A percentile compares a stretch with the other conserved stretches of the same genome.
These are phyloP conservation scores for Lasioglossum villosulum DNA, from an alignment of 2,888 invertebrate species.

Conservation along the genomic window DNA sequence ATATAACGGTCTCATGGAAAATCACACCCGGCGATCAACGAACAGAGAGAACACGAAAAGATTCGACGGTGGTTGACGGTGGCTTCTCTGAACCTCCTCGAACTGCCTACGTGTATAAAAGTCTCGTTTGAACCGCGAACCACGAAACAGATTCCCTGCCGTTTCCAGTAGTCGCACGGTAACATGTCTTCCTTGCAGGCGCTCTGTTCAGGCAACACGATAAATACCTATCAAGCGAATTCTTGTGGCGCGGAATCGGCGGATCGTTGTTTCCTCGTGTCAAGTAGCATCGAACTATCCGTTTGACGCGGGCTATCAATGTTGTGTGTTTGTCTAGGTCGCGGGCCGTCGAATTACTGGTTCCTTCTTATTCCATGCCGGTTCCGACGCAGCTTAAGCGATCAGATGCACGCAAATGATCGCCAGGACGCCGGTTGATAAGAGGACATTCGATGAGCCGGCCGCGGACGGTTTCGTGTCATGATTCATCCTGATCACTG, in stretches of 20 bases:
- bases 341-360: conserved; percentile 58
- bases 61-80: background rate
- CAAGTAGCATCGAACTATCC: conserved; percentile 40
- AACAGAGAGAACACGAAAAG: conserved; percentile 2
- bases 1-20: conserved; percentile 27
- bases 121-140: conserved; percentile 8
- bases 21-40: background rate
- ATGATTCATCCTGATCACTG: conserved; percentile 57
- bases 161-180: background rate
- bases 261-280: conserved; percentile 38
- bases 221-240: conserved; percentile 60
- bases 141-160: conserved; percentile 24
- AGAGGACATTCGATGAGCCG: conserved; percentile 61
- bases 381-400: conserved; percentile 66
- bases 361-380: conserved; percentile 26
- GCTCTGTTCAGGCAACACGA: conserved; percentile 36
- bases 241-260: conserved; percentile 23
- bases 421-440: conserved; percentile 48
- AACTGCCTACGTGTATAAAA: background rate
- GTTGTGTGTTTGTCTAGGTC: conserved; percentile 50
- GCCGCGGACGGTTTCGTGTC: conserved; percentile 36
- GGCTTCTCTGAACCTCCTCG: background rate
- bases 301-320: conserved; percentile 24
- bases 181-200: conserved; percentile 13
- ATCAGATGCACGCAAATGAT: conserved; percentile 63